Percentiles rank a stretch among this genome's conserved stretches.
These are phyloP conservation scores for Alethe diademata DNA, from an alignment of 2,113 vertebrate genomes.

Conservation along the genomic window DNA sequence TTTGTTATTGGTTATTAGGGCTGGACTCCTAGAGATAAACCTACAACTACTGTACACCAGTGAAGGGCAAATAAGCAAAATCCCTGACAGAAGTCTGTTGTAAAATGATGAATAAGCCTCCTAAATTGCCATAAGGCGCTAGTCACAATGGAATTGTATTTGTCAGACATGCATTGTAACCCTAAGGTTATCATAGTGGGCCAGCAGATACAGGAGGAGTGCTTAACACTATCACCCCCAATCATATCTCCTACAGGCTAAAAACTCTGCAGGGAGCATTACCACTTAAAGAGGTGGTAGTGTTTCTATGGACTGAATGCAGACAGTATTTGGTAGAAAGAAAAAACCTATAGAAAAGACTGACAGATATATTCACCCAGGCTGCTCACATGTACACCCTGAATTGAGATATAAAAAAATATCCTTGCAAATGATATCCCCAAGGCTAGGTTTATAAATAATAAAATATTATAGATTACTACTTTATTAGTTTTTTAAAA, in stretches of 20 bases:
- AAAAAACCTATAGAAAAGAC: slow-evolving; percentile 27
- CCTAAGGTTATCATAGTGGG: slow-evolving; percentile 82
- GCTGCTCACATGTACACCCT: neutral
- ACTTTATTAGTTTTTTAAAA: slow-evolving; percentile 78
- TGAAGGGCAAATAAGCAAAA: slow-evolving; percentile 79
- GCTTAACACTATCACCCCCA: slow-evolving; percentile 84
- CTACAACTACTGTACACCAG: slow-evolving; percentile 58
- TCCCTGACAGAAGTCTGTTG: slow-evolving; percentile 75
- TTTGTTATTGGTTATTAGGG: slow-evolving; percentile 68
- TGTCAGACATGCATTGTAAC: slow-evolving; percentile 84
- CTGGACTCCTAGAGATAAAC: slow-evolving; percentile 73
- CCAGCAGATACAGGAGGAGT: slow-evolving; percentile 79
- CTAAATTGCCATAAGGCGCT: slow-evolving; percentile 76
- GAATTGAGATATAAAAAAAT: slow-evolving; percentile 62
- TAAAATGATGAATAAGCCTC: slow-evolving; percentile 83
- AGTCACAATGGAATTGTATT: slow-evolving; percentile 79
- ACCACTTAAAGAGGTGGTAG: slow-evolving; percentile 60
- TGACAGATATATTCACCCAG: slow-evolving; percentile 42
- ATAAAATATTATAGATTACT: slow-evolving; percentile 76
- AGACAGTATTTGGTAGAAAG: slow-evolving; percentile 28
- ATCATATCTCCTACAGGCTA: slow-evolving; percentile 80
- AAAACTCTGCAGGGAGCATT: slow-evolving; percentile 71
- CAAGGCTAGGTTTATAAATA: slow-evolving; percentile 73
- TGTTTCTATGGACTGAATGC: slow-evolving; percentile 44
- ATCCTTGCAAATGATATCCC: slow-evolving; percentile 69